Evolutionary conservation across 2,797 vertebrate species (phyloP).

Genomic region (Scolopax bukidnonensis): DNA sequence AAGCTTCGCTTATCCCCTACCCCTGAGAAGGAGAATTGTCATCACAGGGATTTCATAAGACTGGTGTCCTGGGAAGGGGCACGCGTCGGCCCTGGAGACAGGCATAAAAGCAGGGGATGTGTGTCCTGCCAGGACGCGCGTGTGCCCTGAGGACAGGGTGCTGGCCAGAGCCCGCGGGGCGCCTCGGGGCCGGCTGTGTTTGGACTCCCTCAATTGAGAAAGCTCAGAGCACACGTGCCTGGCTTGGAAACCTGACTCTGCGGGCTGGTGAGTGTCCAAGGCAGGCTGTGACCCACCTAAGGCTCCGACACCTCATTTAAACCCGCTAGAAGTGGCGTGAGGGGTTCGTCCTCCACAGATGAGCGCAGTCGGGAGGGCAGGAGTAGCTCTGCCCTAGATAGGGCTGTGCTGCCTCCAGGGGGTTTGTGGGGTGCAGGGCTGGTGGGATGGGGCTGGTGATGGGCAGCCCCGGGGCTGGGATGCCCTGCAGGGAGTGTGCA

Average conservation of each 20-base stretch:
- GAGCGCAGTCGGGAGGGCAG: background rate
- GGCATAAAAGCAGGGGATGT: background rate
- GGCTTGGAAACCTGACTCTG: background rate
- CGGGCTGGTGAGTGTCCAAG: background rate
- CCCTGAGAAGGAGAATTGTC: background rate
- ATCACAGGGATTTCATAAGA: background rate
- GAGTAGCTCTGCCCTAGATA: background rate
- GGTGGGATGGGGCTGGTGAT: background rate
- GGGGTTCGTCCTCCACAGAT: background rate
- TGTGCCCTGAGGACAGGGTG: background rate
- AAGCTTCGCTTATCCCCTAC: background rate
- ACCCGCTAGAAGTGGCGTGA: background rate
- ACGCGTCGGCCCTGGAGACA: accelerated
- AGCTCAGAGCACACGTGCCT: background rate
- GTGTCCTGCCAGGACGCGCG: background rate
- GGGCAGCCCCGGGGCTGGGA: background rate
- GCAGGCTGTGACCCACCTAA: background rate
- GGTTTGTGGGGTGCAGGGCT: background rate
- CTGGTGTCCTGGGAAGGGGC: background rate
- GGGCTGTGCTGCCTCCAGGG: background rate
- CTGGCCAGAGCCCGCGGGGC: background rate
- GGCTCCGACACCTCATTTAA: background rate
- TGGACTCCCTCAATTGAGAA: background rate
- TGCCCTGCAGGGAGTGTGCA: background rate
- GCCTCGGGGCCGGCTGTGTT: background rate